Base-by-base conservation (phyloP, 1,140 invertebrate genomes). In the Zophobas morio region DNA sequence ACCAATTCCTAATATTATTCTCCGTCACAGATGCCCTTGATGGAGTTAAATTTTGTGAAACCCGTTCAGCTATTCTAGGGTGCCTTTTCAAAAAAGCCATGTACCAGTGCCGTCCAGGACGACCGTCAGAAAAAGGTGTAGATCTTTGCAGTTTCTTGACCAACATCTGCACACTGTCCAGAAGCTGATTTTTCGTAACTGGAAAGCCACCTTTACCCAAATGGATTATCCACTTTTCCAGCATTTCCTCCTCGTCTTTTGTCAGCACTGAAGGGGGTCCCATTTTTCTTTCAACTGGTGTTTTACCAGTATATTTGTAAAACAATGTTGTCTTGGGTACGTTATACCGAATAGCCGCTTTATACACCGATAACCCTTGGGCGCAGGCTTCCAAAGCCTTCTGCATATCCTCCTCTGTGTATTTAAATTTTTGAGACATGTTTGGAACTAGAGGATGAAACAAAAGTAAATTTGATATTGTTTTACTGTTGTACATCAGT, bases 21-120 rank as follows among this genome's bases (percentile, higher is more conserved):
- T 84, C 79, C 6, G 74, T 70, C n/a, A 83, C 74, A 34, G 6
- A 8, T 74, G 54, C n/a, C 34, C 57, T 33, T 33, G 20, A 35
- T 32, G 4, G 66, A 6, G 76, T 63, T 36, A 75, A 42, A 56
- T 77, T 78, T 78, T 85, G 63, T 35, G 77, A 20, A 33, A 81
- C 76, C 74, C 79, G 72, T 75, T 74, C 54, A n/a, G 77, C 78
- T 36, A 85, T 60, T 57, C 75, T 63, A 0, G 84, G 82, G 73
- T 86, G 81, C 35, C 85, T 56, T 6, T 71, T 51, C 40, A 84
- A 56, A 80, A 85, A 86, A 3, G 70, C 70, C 33, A 81, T 60
- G 74, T 79, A 84, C 84, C 85, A 86, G 34, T 82, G 80, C 37
- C 81, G 75, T 35, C 82, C 82, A n/a, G 81, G 82, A 8, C 70